Conservation (phyloP, 2,113 vertebrate species). For the Columbina picui region DNA sequence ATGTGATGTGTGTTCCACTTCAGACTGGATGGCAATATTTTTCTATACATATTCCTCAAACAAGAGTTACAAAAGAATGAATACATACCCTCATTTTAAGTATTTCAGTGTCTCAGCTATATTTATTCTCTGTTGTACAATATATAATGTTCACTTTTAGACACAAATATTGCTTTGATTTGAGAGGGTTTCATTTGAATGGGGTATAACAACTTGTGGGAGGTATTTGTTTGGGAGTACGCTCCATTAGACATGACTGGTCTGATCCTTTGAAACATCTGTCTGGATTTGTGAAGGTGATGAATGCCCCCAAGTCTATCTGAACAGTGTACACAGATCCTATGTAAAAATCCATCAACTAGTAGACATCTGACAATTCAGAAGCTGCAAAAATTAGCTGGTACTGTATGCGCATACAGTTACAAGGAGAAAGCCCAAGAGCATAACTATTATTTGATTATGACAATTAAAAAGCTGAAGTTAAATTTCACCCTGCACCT, state of each 20-base stretch:
- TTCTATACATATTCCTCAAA: not conserved
- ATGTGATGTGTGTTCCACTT: not conserved
- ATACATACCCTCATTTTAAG: not conserved
- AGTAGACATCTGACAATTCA: not conserved
- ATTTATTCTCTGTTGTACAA: not conserved
- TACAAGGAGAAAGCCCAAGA: not conserved
- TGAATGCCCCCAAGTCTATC: not conserved
- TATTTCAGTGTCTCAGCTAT: not conserved
- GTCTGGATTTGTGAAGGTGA: not conserved
- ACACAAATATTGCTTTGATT: not conserved
- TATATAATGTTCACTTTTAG: not conserved
- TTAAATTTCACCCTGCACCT: constrained; percentile 30
- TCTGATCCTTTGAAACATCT: not conserved
- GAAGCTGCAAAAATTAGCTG: not conserved
- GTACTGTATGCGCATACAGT: not conserved
- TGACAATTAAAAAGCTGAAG: not conserved
- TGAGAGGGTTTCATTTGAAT: not conserved
- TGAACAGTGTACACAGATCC: not conserved
- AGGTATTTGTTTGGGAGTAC: not conserved
- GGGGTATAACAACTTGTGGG: too few species aligned
- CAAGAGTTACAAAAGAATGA: not conserved
- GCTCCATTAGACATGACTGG: too few species aligned
- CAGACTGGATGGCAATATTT: not conserved
- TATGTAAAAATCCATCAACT: not conserved
- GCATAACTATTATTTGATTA: not conserved